A percentile compares a stretch with the other conserved stretches of the same genome.
These are phyloP conservation scores for Thryonomys swinderianus DNA, from an alignment of 2,113 vertebrate species.

Conservation along the genomic window DNA sequence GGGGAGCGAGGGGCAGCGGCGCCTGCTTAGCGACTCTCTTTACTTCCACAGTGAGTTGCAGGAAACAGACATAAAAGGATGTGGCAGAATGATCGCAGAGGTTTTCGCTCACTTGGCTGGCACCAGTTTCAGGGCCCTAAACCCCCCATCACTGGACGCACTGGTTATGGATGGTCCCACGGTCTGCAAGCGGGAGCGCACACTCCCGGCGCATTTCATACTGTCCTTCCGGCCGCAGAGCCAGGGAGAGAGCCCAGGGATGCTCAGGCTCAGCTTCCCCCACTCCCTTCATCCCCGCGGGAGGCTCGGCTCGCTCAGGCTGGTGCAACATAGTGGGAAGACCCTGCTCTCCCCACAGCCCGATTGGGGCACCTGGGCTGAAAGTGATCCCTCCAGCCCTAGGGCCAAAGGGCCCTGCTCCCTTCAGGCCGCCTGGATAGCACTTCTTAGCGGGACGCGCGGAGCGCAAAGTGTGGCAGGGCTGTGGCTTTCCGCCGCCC, in stretches of 20 bases:
- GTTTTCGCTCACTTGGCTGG: neutral
- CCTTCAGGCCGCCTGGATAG: neutral
- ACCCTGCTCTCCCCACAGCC: fast-evolving
- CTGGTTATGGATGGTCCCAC: neutral
- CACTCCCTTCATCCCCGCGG: neutral
- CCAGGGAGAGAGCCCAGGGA: neutral
- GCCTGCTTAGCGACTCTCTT: neutral
- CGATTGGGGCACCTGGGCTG: neutral
- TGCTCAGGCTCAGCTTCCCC: neutral
- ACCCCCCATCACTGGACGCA: neutral
- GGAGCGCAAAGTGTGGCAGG: neutral
- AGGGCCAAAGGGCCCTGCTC: neutral
- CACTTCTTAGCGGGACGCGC: neutral
- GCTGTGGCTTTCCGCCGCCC: neutral
- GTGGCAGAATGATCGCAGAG: neutral
- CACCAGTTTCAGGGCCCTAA: neutral
- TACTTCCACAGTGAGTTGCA: neutral
- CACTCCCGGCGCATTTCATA: neutral
- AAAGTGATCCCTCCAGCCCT: neutral
- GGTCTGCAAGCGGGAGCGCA: neutral
- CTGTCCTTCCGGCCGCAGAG: no score
- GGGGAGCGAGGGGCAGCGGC: neutral
- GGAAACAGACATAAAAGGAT: neutral
- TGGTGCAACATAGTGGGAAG: neutral
- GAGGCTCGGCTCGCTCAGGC: neutral